Conservation (phyloP, 1,140 invertebrate species). For the Heliconius melpomene region DNA sequence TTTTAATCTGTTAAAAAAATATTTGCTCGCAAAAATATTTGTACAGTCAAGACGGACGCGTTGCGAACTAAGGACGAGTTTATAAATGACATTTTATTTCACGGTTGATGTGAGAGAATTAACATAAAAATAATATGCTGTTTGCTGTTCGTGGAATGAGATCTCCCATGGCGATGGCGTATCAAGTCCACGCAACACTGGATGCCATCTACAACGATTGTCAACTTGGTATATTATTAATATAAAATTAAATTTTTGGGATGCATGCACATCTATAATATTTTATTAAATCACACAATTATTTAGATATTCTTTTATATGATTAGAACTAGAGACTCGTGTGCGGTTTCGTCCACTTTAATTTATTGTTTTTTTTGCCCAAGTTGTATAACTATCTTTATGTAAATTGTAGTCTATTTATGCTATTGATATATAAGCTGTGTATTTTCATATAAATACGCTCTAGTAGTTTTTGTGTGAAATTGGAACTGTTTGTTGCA, state of each 20-base stretch:
- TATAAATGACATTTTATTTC: conserved; percentile 61
- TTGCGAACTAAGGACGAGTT: conserved; percentile 32
- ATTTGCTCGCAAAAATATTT: conserved; percentile 36
- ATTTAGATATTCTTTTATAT: too few relatives aligned
- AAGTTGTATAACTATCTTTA: too few relatives aligned
- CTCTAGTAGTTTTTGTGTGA: too few relatives aligned
- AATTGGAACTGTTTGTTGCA: too few relatives aligned
- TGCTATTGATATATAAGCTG: too few relatives aligned
- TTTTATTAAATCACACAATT: conserved; percentile 15
- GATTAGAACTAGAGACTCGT: too few relatives aligned
- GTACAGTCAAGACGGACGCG: conserved; percentile 20
- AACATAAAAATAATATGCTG: conserved; percentile 77
- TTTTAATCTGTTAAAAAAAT: conserved; percentile 32
- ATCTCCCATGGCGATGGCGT: conserved; percentile 58
- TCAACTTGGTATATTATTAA: conserved; percentile 32
- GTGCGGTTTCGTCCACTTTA: too few relatives aligned
- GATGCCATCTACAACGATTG: conserved; percentile 62
- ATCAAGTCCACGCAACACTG: conserved; percentile 42
- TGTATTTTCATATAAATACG: too few relatives aligned
- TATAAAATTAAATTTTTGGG: too few relatives aligned
- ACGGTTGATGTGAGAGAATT: conserved; percentile 55
- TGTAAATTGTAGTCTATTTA: too few relatives aligned
- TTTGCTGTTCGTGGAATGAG: conserved; percentile 61
- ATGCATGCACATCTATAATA: neutral
- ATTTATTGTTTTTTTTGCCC: too few relatives aligned